phyloP scores from a whole-genome alignment of 2,113 vertebrate genomes.

The Oncorhynchus nerka region DNA sequence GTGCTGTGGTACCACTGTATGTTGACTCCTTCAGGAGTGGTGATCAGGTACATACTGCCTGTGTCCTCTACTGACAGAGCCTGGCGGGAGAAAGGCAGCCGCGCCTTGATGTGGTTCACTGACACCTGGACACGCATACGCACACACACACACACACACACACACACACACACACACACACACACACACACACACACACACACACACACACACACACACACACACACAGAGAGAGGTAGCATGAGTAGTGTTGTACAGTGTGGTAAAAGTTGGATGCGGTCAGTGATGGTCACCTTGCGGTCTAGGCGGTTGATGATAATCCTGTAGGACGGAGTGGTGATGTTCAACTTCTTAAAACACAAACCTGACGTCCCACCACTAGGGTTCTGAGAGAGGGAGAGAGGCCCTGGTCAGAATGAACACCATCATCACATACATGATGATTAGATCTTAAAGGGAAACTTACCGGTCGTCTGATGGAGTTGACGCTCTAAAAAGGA shows the following conservation, averaged over 20 bases:
- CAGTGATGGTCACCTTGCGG: constrained; percentile 78
- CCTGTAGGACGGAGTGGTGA: constrained; percentile 80
- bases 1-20: constrained; percentile 97
- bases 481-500: constrained; percentile 88
- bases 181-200: constrained; percentile 1
- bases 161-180: not conserved
- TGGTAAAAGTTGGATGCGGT: not conserved
- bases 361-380: constrained; percentile 86
- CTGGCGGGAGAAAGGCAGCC: constrained; percentile 85
- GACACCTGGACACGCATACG: constrained; percentile 74
- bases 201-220: not conserved
- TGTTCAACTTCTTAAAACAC: constrained; percentile 94
- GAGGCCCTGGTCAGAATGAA: not conserved
- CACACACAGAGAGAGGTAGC: not conserved
- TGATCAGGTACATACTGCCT: constrained; percentile 89
- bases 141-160: not conserved
- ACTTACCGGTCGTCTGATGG: constrained; percentile 89
- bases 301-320: constrained; percentile 86
- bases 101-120: constrained; percentile 82
- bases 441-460: constrained; percentile 31
- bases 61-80: constrained; percentile 89
- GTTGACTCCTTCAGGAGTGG: constrained; percentile 86
- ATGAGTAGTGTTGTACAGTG: not conserved
- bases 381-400: constrained; percentile 71
- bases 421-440: not conserved